Evolutionary conservation across 2,888 invertebrate genomes (phyloP).

Genomic region (Portevinia maculata): DNA sequence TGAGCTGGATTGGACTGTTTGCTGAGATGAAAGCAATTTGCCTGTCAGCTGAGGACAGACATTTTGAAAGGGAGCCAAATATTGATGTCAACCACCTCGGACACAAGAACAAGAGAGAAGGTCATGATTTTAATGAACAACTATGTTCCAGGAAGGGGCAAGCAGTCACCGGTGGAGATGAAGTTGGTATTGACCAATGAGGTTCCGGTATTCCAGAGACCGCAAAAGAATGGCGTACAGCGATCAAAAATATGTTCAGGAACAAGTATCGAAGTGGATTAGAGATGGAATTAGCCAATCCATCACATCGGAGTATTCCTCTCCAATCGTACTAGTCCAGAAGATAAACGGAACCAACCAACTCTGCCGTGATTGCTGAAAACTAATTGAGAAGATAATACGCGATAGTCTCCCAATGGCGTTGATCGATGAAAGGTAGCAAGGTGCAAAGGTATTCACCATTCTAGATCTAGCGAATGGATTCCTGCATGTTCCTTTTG

Average conservation of each 20-base stretch:
- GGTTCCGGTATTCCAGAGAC: not conserved
- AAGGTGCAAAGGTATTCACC: too few species aligned
- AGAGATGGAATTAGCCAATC: too few species aligned
- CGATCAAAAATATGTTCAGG: not conserved
- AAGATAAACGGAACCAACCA: constrained; percentile 67
- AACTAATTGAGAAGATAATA: constrained; percentile 69
- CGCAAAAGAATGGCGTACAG: not conserved
- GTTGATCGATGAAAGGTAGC: too few species aligned
- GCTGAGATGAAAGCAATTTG: not conserved
- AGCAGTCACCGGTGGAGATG: not conserved
- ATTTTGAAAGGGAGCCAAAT: not conserved
- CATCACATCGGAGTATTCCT: too few species aligned
- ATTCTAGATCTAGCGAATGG: too few species aligned
- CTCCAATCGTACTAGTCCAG: constrained; percentile 55
- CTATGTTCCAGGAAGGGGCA: not conserved
- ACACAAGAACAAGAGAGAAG: not conserved
- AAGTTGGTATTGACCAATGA: not conserved
- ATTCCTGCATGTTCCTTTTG: too few species aligned
- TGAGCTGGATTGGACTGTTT: not conserved
- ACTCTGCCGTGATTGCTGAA: constrained; percentile 72
- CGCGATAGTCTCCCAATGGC: constrained; percentile 74
- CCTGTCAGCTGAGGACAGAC: not conserved
- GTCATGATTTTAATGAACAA: not conserved
- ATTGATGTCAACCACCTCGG: not conserved
- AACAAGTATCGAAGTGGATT: constrained; percentile 1